Base-by-base conservation (phyloP, 1,140 invertebrate genomes). In the Drosophila lini region DNA sequence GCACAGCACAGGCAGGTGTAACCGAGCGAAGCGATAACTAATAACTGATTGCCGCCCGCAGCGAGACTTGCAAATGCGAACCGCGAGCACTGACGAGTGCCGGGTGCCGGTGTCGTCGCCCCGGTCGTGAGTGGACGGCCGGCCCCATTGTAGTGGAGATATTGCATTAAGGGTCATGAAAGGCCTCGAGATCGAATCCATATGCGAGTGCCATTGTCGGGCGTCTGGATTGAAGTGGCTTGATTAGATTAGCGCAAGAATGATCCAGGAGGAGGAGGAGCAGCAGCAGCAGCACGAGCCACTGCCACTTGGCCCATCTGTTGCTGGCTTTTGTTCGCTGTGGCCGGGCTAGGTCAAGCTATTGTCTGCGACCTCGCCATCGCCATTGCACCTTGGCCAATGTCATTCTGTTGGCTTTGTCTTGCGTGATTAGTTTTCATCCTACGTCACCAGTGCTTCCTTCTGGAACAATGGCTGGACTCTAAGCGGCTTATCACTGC, bases 1-100 rank as follows among this genome's bases (percentile, higher is more conserved):
- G 59, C 55, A 50, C 45, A 52, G 67, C 34, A 52, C 57, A 25
- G 38, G 52, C 47, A 86, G 68, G 83, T 91, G 83, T 88, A 74
- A 74, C 74, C 88, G 71, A 53, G 58, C 62, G 70, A 60, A 78
- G 75, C 68, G 88, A 91, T 88, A 91, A 82, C 69, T 80, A 76
- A 74, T 81, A 91, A 91, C 88, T 91, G 88, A 91, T 77, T 80
- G 69, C 44, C 45, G 56, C 73, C 44, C 45, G 56, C 73, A 31
- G 19, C 48, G 48, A 73, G 71, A 82, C 80, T 86, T 86, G 78
- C 79, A 86, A 83, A 81, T 78, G 69, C 70, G 68, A 68, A 47
- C 28, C 64, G 53, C 19, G 36, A 25, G 38, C 15, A 25, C 44
- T 71, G 57, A 40, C 73, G 42, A 81, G 44, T 44, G 55, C 32